Percentiles rank a stretch among this genome's conserved stretches.
Evolutionary conservation across 2,888 invertebrate genomes (phyloP).

Genomic region (Thymelicus acteon): DNA sequence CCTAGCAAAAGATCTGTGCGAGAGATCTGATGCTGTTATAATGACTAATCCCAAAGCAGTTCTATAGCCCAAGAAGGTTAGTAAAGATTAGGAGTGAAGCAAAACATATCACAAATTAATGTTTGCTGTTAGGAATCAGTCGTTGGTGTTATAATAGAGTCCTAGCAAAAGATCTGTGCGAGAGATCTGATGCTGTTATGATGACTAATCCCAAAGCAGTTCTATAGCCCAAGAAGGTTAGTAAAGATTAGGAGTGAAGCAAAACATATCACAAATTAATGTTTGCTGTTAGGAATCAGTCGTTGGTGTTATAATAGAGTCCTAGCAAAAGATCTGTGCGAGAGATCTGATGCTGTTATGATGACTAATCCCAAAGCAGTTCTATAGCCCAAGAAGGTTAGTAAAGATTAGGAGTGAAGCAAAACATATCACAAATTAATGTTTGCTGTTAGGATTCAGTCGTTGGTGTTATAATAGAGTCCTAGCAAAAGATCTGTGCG

Average conservation of each 20-base stretch:
- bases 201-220: not conserved
- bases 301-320: not conserved
- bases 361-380: not conserved
- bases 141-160: not conserved
- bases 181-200: not conserved
- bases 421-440: no score
- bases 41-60: not conserved
- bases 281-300: no score
- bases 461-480: not conserved
- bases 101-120: no score
- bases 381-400: no score
- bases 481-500: not conserved
- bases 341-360: not conserved
- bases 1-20: not conserved
- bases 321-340: not conserved
- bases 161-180: not conserved
- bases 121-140: no score
- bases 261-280: no score
- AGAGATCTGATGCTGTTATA: not conserved
- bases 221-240: no score
- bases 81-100: no score
- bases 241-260: no score
- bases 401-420: no score
- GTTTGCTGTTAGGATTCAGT: no score
- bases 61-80: no score